phyloP scores from a whole-genome alignment of 2,888 invertebrate species.

The Pachycephus smyrnensis region DNA sequence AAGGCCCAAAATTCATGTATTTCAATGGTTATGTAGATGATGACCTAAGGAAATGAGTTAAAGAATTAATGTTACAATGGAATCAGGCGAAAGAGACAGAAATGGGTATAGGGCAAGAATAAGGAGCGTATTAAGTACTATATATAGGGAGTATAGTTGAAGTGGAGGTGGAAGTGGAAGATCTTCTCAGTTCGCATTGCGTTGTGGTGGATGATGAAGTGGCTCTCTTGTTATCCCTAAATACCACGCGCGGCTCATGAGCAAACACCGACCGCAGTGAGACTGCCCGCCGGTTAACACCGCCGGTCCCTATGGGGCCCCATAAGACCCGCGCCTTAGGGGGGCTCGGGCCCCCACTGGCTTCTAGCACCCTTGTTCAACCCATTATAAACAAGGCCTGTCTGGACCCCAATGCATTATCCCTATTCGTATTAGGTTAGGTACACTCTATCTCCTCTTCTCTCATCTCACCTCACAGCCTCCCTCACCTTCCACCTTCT shows the following conservation, averaged over 20 bases:
- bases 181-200: constrained; percentile 20
- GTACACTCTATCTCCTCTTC: constrained; percentile 30
- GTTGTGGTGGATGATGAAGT: constrained; percentile 59
- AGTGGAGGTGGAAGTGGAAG: neutral
- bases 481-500: constrained; percentile 7
- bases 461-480: constrained; percentile 18
- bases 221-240: constrained; percentile 65
- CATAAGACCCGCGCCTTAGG: constrained; percentile 60
- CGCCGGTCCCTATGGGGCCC: constrained; percentile 45
- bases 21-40: neutral
- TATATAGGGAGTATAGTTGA: neutral
- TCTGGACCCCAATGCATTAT: constrained; percentile 59
- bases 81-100: neutral
- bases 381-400: constrained; percentile 64
- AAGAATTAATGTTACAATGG: neutral
- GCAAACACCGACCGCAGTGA: constrained; percentile 60
- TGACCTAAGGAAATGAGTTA: neutral
- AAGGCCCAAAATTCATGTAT: neutral
- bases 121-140: neutral
- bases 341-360: constrained; percentile 62
- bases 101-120: neutral
- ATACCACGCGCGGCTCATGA: constrained; percentile 63
- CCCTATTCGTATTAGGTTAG: constrained; percentile 44
- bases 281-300: constrained; percentile 60
- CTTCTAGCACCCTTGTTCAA: constrained; percentile 66